Evolutionary conservation across 2,888 invertebrate species (phyloP), one percentile per base, ranked within the genome.

Genomic region (Quadroppia sp.): DNA sequence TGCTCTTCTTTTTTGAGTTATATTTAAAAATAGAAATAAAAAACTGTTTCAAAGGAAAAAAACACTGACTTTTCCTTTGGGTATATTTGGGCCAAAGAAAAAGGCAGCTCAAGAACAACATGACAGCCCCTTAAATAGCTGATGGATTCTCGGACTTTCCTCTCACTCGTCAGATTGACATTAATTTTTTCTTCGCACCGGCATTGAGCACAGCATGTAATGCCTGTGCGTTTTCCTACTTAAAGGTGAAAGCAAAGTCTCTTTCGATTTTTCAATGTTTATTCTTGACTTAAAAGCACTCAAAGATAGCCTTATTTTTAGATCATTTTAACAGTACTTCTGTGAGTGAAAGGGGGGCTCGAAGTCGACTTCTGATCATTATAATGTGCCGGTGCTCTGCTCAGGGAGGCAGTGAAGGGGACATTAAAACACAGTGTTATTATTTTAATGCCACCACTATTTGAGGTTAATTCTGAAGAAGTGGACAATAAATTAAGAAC

Each of bases 381-480:
- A 53, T 20, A 20, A 20, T 20, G 25, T 25, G 15, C 48, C n/a
- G 3, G 20, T 53, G 53, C 45, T n/a, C n/a, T 45, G 45, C 15
- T 45, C 2, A 17, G 45, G 3, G 53, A 20, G 53, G 2, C 3
- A 53, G 7, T 53, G 25, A 20, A 13, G 4, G 7, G 3, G n/a
- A 23, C 23, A 53, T 53, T 53, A 59, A 25, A 56, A 30, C 30
- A 30, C 28, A 30, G 13, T 59, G 59, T 59, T 53, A 59, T 59
- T 59, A 59, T 32, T 59, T 59, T 59, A 59, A 59, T 59, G 59
- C n/a, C 59, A 30, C 59, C 36, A 30, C 59, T 59, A 28, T 59
- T 59, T 59, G 59, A 59, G 59, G 59, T 59, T 59, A 59, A 59
- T 59, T 59, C 59, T 30, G 28, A 30, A 59, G 59, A 59, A 59